A percentile compares a stretch with the other conserved stretches of the same genome.
These are phyloP conservation scores for Orchesellides sinensis DNA, from an alignment of 2,888 invertebrate species.

Conservation along the genomic window DNA sequence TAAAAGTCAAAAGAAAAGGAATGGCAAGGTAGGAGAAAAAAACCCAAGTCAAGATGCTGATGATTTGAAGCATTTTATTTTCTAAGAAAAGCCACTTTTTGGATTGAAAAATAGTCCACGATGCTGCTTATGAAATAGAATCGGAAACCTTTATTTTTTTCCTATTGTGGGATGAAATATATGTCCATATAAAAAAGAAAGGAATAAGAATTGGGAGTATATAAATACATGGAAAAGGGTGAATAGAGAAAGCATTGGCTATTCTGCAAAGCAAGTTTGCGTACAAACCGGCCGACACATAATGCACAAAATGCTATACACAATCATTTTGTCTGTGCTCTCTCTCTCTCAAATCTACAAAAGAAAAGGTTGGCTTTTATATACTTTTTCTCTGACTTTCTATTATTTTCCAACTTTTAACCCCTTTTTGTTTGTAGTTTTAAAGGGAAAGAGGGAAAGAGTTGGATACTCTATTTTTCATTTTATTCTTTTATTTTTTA, in stretches of 20 bases:
- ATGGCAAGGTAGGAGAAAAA: too few relatives aligned
- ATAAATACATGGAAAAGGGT: too few relatives aligned
- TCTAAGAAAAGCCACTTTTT: constrained; percentile 70
- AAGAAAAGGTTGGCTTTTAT: background rate
- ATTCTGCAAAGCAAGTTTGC: background rate
- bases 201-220: too few relatives aligned
- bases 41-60: constrained; percentile 68
- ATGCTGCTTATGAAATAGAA: background rate
- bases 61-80: constrained; percentile 71
- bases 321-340: too few relatives aligned
- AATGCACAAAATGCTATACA: background rate
- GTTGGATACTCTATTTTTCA: constrained; percentile 4
- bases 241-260: background rate
- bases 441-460: background rate
- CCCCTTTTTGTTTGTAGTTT: background rate
- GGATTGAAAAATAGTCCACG: constrained; percentile 63
- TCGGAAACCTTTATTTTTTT: background rate
- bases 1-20: too few relatives aligned
- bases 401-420: constrained; percentile 8
- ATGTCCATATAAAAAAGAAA: background rate
- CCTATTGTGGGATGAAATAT: background rate
- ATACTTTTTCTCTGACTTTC: constrained; percentile 3
- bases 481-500: too few relatives aligned
- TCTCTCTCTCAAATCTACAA: background rate
- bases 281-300: background rate